phyloP scores from a whole-genome alignment of 2,113 vertebrate species.

The Leiothrix lutea region DNA sequence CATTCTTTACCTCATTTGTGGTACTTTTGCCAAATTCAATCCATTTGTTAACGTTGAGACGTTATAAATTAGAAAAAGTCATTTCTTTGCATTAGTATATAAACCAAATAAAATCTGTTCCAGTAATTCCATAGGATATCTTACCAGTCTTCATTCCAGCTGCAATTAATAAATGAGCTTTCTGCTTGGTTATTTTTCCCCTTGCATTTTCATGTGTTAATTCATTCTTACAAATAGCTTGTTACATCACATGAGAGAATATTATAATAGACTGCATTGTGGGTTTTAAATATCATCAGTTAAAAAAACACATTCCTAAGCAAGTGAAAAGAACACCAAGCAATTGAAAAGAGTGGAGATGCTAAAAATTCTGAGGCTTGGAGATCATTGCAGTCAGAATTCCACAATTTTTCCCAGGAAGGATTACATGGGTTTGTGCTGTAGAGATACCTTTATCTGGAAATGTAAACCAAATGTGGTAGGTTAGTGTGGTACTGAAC shows the following conservation, averaged over 20 bases:
- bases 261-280: not conserved
- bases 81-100: not conserved
- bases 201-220: not conserved
- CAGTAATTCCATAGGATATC: not conserved
- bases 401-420: not conserved
- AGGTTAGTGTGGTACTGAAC: not conserved
- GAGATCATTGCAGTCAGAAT: not conserved
- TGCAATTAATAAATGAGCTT: not conserved
- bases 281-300: not conserved
- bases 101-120: not conserved
- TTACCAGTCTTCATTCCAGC: not conserved
- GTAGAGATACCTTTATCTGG: not conserved
- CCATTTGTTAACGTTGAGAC: not conserved
- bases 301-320: not conserved
- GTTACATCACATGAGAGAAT: not conserved
- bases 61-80: not conserved
- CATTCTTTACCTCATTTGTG: not conserved
- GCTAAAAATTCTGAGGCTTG: not conserved
- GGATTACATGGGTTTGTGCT: not conserved
- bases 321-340: not conserved
- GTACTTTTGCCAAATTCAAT: not conserved
- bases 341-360: not conserved
- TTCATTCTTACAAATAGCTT: conserved; percentile 18
- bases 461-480: not conserved
- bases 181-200: not conserved